These are phyloP conservation scores for Archips xylosteana DNA, from an alignment of 2,888 invertebrate genomes.

Conservation along the genomic window DNA sequence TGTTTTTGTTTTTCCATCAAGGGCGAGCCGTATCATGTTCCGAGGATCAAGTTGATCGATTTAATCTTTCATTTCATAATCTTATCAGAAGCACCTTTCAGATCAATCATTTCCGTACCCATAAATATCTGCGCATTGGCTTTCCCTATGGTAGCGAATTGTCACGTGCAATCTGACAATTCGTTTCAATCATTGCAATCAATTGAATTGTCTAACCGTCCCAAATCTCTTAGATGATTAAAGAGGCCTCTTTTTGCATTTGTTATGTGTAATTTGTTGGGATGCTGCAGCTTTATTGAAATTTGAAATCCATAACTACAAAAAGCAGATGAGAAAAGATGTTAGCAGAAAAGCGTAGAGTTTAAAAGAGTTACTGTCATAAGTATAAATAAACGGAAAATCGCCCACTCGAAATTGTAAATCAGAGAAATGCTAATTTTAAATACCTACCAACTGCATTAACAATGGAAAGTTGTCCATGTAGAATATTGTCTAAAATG, in stretches of 20 bases:
- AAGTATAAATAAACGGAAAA: too few species aligned
- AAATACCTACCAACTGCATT: too few species aligned
- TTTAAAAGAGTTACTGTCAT: too few species aligned
- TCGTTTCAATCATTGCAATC: constrained; percentile 15
- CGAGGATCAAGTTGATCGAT: constrained; percentile 6
- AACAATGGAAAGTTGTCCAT: too few species aligned
- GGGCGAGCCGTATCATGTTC: neutral
- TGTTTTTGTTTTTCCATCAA: constrained; percentile 6
- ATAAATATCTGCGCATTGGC: neutral
- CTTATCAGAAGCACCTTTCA: neutral
- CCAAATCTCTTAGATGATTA: constrained; percentile 9
- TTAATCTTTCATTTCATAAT: neutral
- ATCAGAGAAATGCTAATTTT: too few species aligned
- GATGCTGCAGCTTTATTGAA: neutral
- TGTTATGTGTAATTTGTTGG: neutral
- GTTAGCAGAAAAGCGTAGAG: too few species aligned
- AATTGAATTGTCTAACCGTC: constrained; percentile 23
- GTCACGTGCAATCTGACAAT: constrained; percentile 17
- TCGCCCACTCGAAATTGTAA: too few species aligned
- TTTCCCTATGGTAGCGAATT: constrained; percentile 6
- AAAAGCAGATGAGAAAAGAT: too few species aligned
- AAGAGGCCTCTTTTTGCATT: neutral
- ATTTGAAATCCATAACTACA: too few species aligned
- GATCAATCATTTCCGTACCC: constrained; percentile 3
- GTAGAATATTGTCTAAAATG: too few species aligned